Evolutionary conservation across 2,888 invertebrate species (phyloP), one percentile per base, ranked within the genome.

Genomic region (Eristalis pertinax): DNA sequence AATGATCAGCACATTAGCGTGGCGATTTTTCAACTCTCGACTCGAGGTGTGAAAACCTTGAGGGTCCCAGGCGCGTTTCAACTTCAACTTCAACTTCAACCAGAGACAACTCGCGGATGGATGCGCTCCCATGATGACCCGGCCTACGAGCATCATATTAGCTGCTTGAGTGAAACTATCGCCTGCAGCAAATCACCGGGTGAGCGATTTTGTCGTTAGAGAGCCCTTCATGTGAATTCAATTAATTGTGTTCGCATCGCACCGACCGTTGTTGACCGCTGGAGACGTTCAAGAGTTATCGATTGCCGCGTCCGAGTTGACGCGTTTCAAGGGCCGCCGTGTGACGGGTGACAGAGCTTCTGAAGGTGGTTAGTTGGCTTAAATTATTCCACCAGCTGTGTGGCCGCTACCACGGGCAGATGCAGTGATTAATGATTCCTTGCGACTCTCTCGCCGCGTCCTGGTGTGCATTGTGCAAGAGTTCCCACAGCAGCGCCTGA

Each of bases 1-100:
- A 88, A 88, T 88, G 88, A 80, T 84, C 84, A 84, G 77, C 88
- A 88, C 88, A 88, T 88, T 88, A 88, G 84, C 88, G 81, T 70
- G 74, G 77, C 77, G 84, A 88, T 88, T 88, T 88, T 77, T 88
- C 88, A 88, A 64, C 62, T 79, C 72, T 43, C 74, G 69, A 76
- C 76, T 73, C 62, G 68, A 87, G 87, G 87, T 87, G 87, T 87
- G 87, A 87, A 86, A 84, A 87, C 87, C 83, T 84, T 76, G 79
- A 56, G 84, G 83, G 77, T 62, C 75, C 65, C 29, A 63, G 73
- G 56, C 38, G 65, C 70, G 41, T 41, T 75, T 70, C 38, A 50
- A 19, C 74, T 32, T 8, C 60, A 13, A 56, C 41, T 75, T 70
- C 38, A 50, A 19, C 74, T 32, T 8, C 60, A 13, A 56, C 41